These are phyloP conservation scores for Virgularia gustaviana DNA, from an alignment of 92 coral and sea anemone species.

Conservation along the genomic window DNA sequence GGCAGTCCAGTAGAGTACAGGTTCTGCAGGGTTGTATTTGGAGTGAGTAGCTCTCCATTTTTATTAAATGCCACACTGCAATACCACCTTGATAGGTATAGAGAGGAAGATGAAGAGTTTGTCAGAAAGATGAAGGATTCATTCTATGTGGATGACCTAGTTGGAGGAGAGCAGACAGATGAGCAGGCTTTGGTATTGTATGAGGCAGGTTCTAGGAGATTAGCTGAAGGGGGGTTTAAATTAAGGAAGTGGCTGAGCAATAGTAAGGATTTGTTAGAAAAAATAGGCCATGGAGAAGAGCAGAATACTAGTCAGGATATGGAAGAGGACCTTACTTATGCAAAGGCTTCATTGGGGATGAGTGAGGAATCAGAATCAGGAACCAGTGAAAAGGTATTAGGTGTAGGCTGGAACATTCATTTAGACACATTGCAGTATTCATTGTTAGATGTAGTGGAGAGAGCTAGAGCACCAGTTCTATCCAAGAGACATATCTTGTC, in stretches of 20 bases:
- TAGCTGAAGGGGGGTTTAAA: slow-evolving; percentile 43
- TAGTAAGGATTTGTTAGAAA: not conserved
- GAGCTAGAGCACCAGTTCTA: not conserved
- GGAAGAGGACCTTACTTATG: slow-evolving; percentile 28
- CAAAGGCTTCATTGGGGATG: slow-evolving; percentile 34
- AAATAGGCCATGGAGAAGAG: not conserved
- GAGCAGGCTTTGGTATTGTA: slow-evolving; percentile 1
- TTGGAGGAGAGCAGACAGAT: slow-evolving; percentile 43
- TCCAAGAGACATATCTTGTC: slow-evolving; percentile 34
- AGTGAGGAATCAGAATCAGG: not conserved
- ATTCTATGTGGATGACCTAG: slow-evolving; percentile 58
- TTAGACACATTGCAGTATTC: slow-evolving; percentile 31
- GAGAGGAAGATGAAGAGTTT: slow-evolving; percentile 46
- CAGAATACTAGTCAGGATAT: not conserved
- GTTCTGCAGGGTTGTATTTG: too few species aligned
- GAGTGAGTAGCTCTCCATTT: slow-evolving; percentile 52
- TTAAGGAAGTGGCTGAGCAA: slow-evolving; percentile 50
- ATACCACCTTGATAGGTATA: slow-evolving; percentile 47
- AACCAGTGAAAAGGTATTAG: slow-evolving; percentile 36
- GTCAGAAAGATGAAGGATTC: slow-evolving; percentile 21
- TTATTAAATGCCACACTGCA: slow-evolving; percentile 34
- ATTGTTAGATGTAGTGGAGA: not conserved
- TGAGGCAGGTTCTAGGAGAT: not conserved
- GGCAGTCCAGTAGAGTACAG: too few species aligned
- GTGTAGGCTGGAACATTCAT: slow-evolving; percentile 43